Evolutionary conservation across 2,888 invertebrate species (phyloP).

Genomic region (Drosophila kokeensis): DNA sequence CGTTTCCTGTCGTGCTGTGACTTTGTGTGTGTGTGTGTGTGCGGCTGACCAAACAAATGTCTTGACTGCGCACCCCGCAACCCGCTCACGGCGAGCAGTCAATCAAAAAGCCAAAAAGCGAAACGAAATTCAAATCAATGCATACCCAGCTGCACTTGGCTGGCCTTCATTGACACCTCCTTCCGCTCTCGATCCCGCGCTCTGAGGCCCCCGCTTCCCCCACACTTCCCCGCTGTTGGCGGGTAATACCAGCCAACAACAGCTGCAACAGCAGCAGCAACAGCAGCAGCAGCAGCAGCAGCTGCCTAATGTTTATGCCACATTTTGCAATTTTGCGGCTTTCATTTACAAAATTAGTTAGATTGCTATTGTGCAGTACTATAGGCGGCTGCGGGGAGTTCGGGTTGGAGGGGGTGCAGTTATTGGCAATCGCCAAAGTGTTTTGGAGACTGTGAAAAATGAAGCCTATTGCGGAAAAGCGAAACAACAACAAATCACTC

Average conservation of each 20-base stretch:
- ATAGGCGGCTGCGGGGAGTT: neutral
- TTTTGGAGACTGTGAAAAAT: conserved; percentile 52
- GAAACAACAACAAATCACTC: conserved; percentile 59
- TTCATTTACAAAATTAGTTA: conserved; percentile 76
- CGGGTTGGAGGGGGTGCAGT: neutral
- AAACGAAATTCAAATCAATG: conserved; percentile 73
- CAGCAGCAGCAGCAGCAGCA: conserved; percentile 37
- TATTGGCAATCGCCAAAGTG: conserved; percentile 51
- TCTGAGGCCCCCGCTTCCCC: neutral
- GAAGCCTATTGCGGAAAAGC: conserved; percentile 53
- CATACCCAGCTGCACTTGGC: conserved; percentile 73
- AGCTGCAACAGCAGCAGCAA: conserved; percentile 10
- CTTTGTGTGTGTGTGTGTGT: conserved; percentile 37
- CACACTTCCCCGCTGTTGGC: neutral
- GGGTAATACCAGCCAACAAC: conserved; percentile 12
- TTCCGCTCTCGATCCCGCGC: neutral
- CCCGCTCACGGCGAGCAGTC: conserved; percentile 51
- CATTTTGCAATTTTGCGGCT: conserved; percentile 72
- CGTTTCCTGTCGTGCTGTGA: conserved; percentile 39
- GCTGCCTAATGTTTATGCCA: conserved; percentile 68
- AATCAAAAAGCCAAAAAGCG: conserved; percentile 67
- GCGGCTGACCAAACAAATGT: conserved; percentile 74
- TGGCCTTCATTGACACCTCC: conserved; percentile 2
- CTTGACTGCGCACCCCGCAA: conserved; percentile 22
- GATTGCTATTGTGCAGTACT: conserved; percentile 32